Percentiles rank a stretch among this genome's conserved stretches.
Conservation (phyloP, 2,888 invertebrate genomes). For the Ceramica pisi region DNA sequence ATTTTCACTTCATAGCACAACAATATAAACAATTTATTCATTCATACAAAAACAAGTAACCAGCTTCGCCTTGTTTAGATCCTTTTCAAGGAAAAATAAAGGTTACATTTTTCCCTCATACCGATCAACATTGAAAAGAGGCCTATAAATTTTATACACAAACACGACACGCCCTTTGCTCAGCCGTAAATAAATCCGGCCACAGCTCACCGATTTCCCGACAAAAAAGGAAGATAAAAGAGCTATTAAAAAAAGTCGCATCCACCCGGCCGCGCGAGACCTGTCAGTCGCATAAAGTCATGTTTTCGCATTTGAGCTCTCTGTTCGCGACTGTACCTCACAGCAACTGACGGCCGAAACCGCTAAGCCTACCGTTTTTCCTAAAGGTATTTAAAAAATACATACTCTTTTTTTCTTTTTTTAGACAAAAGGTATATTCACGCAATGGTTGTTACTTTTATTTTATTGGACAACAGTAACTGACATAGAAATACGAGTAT, state of each 20-base stretch:
- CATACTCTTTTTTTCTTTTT: slow-evolving; percentile 39
- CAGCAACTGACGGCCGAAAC: slow-evolving; percentile 41
- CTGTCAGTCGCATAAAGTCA: slow-evolving; percentile 66
- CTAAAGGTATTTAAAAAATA: slow-evolving; percentile 49
- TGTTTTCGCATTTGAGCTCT: slow-evolving; percentile 52
- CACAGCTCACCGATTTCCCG: slow-evolving; percentile 55
- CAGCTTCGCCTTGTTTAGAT: slow-evolving; percentile 13
- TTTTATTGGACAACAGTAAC: slow-evolving; percentile 37
- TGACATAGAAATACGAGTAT: slow-evolving; percentile 33
- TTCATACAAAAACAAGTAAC: slow-evolving; percentile 17
- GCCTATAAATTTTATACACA: slow-evolving; percentile 55
- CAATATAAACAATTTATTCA: slow-evolving; percentile 29
- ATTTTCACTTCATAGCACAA: slow-evolving; percentile 4
- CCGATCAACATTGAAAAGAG: slow-evolving; percentile 49
- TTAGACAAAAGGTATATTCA: slow-evolving; percentile 22
- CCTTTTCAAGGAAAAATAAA: slow-evolving; percentile 27
- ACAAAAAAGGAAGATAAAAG: slow-evolving; percentile 51
- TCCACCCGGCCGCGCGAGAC: slow-evolving; percentile 53
- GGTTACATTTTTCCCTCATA: slow-evolving; percentile 27
- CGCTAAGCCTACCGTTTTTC: slow-evolving; percentile 29
- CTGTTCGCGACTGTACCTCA: slow-evolving; percentile 41
- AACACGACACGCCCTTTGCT: slow-evolving; percentile 54
- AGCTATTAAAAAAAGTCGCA: slow-evolving; percentile 61
- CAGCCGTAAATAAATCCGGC: slow-evolving; percentile 61
- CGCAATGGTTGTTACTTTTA: slow-evolving; percentile 23